Evolutionary conservation across 2,113 vertebrate species (phyloP).

Genomic region (Dunckerocampus dactyliophorus): DNA sequence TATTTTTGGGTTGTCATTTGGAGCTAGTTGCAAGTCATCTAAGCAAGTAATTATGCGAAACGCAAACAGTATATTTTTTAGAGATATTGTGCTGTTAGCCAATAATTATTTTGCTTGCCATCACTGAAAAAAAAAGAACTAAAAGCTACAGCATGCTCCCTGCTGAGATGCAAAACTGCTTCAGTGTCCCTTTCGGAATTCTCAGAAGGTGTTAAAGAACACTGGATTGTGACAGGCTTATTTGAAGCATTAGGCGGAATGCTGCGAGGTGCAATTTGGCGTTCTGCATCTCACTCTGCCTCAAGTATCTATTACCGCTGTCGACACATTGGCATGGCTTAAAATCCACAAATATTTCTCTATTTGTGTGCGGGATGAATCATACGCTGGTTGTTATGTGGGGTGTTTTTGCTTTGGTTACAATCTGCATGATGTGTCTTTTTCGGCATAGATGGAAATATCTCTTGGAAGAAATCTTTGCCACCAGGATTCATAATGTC

Average conservation of each 20-base stretch:
- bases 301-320: constrained; percentile 14
- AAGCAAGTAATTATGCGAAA: too few species aligned
- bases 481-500: constrained; percentile 49
- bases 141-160: neutral
- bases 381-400: neutral
- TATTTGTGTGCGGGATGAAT: constrained; percentile 2
- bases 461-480: neutral
- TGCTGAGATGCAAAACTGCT: neutral
- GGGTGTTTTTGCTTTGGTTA: neutral
- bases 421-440: neutral
- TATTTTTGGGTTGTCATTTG: too few species aligned
- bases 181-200: constrained; percentile 1
- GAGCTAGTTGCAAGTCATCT: too few species aligned
- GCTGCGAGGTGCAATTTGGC: constrained; percentile 6
- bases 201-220: constrained; percentile 5
- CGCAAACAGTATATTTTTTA: too few species aligned
- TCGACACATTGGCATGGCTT: constrained; percentile 15
- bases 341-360: neutral
- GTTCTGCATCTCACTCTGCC: neutral
- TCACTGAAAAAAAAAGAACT: too few species aligned
- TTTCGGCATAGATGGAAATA: too few species aligned
- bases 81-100: neutral
- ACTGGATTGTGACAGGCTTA: neutral
- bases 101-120: too few species aligned
- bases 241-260: constrained; percentile 9